A percentile compares a stretch with the other conserved stretches of the same genome.
Conservation (phyloP, 2,888 invertebrate species). For the Trissolcus japonicus region DNA sequence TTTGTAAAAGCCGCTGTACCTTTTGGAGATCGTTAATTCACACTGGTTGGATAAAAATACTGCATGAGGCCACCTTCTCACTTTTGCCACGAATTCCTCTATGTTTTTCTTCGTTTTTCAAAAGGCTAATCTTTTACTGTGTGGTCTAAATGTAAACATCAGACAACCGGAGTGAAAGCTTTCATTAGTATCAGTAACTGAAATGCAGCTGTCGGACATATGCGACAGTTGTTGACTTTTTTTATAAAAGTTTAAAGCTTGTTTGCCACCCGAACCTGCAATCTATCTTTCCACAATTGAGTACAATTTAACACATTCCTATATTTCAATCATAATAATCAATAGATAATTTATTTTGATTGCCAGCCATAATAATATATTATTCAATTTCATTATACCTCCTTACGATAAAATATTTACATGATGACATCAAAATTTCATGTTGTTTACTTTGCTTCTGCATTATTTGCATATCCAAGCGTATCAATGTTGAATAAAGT, state of each 20-base stretch:
- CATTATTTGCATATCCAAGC: too few relatives aligned
- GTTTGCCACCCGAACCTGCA: constrained; percentile 18
- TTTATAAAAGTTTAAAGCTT: constrained; percentile 28
- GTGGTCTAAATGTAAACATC: constrained; percentile 36
- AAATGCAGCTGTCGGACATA: constrained; percentile 29
- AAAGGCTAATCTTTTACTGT: constrained; percentile 49
- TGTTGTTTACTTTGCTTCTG: too few relatives aligned
- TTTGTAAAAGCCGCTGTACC: constrained; percentile 47
- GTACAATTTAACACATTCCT: not conserved
- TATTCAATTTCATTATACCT: too few relatives aligned
- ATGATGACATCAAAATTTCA: too few relatives aligned
- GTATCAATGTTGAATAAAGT: too few relatives aligned
- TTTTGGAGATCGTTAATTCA: constrained; percentile 51
- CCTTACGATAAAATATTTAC: too few relatives aligned
- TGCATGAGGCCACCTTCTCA: constrained; percentile 40
- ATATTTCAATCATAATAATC: too few relatives aligned
- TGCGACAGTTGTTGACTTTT: constrained; percentile 39
- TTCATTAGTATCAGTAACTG: constrained; percentile 44
- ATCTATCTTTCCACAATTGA: constrained; percentile 11
- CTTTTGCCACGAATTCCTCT: constrained; percentile 31
- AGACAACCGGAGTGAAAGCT: constrained; percentile 44
- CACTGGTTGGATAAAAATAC: constrained; percentile 45
- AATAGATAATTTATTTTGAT: too few relatives aligned
- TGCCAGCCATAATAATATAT: too few relatives aligned
- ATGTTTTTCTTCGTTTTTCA: constrained; percentile 29